Conservation (phyloP, 2,113 vertebrate species). For the Numenius arquata region DNA sequence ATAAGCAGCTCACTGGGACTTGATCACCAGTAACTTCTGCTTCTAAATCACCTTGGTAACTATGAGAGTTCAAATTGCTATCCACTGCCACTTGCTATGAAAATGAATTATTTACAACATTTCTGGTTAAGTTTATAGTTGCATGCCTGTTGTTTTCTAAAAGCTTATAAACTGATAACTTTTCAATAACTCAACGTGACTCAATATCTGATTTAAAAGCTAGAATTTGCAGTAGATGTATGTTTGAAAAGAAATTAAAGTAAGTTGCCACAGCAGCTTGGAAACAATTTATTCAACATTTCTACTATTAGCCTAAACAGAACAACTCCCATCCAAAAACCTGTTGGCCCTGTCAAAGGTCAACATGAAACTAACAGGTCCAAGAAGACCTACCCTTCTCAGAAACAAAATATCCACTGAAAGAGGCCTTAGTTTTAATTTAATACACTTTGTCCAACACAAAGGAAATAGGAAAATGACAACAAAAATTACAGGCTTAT, state of each 20-base stretch:
- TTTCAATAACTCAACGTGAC: not conserved
- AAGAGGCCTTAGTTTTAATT: not conserved
- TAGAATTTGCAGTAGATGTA: not conserved
- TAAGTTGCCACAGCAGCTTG: constrained; percentile 21
- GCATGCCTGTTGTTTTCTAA: not conserved
- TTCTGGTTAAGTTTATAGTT: not conserved
- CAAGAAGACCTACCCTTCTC: not conserved
- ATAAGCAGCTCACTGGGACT: not conserved
- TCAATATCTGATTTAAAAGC: constrained; percentile 10
- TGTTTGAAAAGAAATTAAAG: not conserved
- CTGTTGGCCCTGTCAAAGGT: not conserved
- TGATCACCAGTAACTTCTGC: not conserved
- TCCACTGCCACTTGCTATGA: not conserved
- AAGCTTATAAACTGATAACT: not conserved
- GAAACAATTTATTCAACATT: constrained; percentile 35
- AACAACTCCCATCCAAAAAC: not conserved
- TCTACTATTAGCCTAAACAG: constrained; percentile 13
- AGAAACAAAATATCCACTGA: not conserved
- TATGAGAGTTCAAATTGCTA: not conserved
- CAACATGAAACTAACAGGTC: not conserved
- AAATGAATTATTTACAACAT: not conserved
- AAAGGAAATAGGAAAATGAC: not conserved
- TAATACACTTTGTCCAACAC: not conserved
- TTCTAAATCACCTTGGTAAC: not conserved
- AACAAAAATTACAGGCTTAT: not conserved